Base-by-base conservation (phyloP, 2,797 vertebrate genomes). In the Alfaro cultratus region DNA sequence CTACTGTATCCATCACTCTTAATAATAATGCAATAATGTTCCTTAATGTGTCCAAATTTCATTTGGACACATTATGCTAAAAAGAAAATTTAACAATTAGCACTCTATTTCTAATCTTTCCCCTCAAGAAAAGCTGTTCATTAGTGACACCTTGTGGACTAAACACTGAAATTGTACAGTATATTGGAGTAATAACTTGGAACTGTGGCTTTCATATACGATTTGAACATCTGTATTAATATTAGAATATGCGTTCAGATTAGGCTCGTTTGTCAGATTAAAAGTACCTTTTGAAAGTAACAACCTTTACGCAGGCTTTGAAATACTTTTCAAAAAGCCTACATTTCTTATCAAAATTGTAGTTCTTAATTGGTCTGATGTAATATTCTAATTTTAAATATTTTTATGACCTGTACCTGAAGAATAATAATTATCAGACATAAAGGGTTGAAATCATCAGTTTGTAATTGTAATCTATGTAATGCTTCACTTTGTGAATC, bases 81-180 rank as follows among this genome's bases (percentile, higher is more conserved):
- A 68, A 26, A 26, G 51, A 53, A 53, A 53, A 41, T 41, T 39
- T 4, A 41, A 43, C 21, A 70, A 41, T 13, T 26, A 21, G 41
- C 39, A 43, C 67, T 41, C 23, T 36, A 26, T 68, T 70, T 26
- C 67, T 36, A 4, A 36, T n/a, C 39, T 26, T 8, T 41, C 21
- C 67, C 39, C 67, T 11, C 21, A 43, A 43, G 43, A 68, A 70
- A 64, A 36, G 2, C 72, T 92, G 93, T 91, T 79, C 62, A 86
- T 91, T 87, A 95, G 87, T 86, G 91, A 91, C 93, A 92, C 86
- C 93, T 92, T 75, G 91, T 95, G 91, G 93, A 77, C 68, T 49
- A 76, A 76, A 75, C 47, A 6, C 36, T 75, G 57, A 10, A 0
- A 62, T n/a, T 79, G 31, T 21, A 16, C 53, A 43, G 39, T n/a